Evolutionary conservation across 2,888 invertebrate genomes (phyloP).

Genomic region (Athalia cordata): DNA sequence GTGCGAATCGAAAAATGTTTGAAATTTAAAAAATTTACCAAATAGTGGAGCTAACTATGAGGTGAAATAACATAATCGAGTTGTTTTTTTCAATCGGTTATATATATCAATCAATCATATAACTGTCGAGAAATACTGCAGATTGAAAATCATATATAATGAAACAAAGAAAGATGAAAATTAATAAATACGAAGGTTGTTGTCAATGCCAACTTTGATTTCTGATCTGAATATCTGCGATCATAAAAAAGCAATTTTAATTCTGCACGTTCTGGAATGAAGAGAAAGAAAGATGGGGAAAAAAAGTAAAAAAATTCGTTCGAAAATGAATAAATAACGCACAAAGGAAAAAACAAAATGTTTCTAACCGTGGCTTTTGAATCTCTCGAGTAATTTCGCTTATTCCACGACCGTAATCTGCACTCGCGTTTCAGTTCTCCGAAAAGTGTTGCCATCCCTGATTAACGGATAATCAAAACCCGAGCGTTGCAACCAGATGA

Average conservation of each 20-base stretch:
- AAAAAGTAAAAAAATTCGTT: background rate
- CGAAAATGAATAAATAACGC: background rate
- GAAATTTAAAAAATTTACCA: too few species aligned
- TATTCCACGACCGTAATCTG: constrained; percentile 1
- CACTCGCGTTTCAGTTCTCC: background rate
- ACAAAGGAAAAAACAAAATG: background rate
- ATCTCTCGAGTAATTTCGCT: constrained; percentile 13
- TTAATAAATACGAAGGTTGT: background rate
- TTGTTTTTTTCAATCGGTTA: too few species aligned
- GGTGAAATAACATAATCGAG: too few species aligned
- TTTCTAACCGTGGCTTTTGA: constrained; percentile 31
- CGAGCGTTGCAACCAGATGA: background rate
- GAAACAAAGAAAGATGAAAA: constrained; percentile 10
- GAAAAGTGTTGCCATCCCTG: constrained; percentile 9
- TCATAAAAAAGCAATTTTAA: background rate
- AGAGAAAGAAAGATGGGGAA: background rate
- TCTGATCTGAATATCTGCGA: background rate
- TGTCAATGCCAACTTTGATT: constrained; percentile 13
- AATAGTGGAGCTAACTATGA: too few species aligned
- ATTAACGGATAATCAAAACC: constrained; percentile 12
- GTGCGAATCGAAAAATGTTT: too few species aligned
- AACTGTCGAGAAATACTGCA: too few species aligned
- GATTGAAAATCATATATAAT: constrained; percentile 21
- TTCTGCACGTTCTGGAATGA: background rate
- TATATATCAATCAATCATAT: too few species aligned